Base-by-base conservation (phyloP, 1,140 invertebrate species). In the Chlorops oryzae region DNA sequence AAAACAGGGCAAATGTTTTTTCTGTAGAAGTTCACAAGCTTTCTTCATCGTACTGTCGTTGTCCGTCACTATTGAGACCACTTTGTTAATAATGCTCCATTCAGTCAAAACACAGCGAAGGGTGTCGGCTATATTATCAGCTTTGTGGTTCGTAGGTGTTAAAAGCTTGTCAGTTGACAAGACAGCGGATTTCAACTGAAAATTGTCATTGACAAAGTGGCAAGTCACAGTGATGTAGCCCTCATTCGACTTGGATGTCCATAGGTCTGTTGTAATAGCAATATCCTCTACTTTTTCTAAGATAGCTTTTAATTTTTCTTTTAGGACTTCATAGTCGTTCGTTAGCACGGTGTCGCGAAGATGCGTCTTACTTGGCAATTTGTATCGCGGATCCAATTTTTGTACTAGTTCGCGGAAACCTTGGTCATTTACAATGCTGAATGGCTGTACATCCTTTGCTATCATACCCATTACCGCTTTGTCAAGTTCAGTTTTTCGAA, bases 41-140 rank as follows among this genome's bases (percentile, higher is more conserved):
- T 39, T 39, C 20, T 39, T 39, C 37, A 39, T 39, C 6, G 37
- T 39, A 15, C 37, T 39, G 15, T 39, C 15, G 37, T 39, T 39
- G 37, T 39, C 37, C 6, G 37, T 39, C 7, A 39, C 37, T 15
- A 39, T 18, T 7, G 37, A 9, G 5, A 17, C 37, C 37, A 39
- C 37, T 18, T 39, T 39, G 15, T 15, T 39, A 7, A 39, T 5
- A 17, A 39, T 6, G 20, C 15, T 18, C 37, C 37, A 39, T 18
- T 39, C 37, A 17, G 20, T 5, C 15, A 39, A 17, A 7, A 9
- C 37, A 6, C 6, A 15, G 15, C 15, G 37, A 9, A 39, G 6
- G 13, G 37, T 15, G 20, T 39, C 37, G 15, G 37, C 37, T 7
- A 39, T 39, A 39, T 7, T 9, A 39, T 17, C 5, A 9, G 15